A percentile compares a stretch with the other conserved stretches of the same genome.
phyloP scores from a whole-genome alignment of 2,888 invertebrate species.

The Norana najaformis region DNA sequence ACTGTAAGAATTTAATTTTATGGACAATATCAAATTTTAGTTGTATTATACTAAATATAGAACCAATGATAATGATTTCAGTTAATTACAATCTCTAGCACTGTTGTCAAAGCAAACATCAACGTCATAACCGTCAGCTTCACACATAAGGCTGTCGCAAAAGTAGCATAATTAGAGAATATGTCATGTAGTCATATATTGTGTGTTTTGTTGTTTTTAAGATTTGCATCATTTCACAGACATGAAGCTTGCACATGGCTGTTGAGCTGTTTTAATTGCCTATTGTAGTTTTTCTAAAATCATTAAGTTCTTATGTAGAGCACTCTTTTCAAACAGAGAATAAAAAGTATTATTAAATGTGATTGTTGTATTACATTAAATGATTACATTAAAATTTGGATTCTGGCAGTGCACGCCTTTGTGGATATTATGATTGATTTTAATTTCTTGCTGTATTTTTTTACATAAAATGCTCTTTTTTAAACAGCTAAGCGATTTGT shows the following conservation, averaged over 20 bases:
- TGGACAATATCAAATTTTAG: not conserved
- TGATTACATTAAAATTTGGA: too few relatives aligned
- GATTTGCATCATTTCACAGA: too few relatives aligned
- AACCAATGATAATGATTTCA: not conserved
- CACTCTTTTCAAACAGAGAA: not conserved
- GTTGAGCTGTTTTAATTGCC: not conserved
- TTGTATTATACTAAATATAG: not conserved
- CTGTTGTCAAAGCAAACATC: not conserved
- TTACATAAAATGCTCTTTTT: too few relatives aligned
- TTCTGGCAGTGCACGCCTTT: too few relatives aligned
- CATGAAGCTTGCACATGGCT: not conserved
- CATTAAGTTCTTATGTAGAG: slow-evolving; percentile 17
- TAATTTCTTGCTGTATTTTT: too few relatives aligned
- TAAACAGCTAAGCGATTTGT: too few relatives aligned
- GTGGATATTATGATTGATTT: too few relatives aligned
- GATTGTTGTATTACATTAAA: not conserved
- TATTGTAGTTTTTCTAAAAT: not conserved
- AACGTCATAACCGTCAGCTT: not conserved
- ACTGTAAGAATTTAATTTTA: not conserved
- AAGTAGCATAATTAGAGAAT: not conserved
- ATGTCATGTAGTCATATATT: too few relatives aligned
- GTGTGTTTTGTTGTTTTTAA: not conserved
- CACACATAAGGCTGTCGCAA: not conserved
- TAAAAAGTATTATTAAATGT: not conserved
- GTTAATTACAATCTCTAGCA: not conserved